Base-by-base conservation (phyloP, 2,888 invertebrate genomes). In the Monopis laevigella region DNA sequence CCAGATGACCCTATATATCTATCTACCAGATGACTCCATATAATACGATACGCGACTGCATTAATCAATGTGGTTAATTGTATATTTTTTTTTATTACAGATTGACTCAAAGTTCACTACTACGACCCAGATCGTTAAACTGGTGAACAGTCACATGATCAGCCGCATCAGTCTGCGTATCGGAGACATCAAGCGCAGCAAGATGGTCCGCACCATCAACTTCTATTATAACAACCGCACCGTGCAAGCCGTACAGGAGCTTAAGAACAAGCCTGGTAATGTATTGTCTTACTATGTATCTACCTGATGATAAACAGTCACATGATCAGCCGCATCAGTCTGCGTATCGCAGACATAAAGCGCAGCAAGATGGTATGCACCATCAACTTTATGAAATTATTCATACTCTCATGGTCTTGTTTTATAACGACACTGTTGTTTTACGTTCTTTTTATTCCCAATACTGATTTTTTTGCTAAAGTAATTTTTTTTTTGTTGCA, bases 91-190 rank as follows among this genome's bases (percentile, higher is more conserved):
- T n/a, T n/a, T n/a, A 7, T 11, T 12, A 47, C 66, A 85, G 83
- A 88, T 91, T 45, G 98, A 98, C 78, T 96, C 96, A 1, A 96
- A 98, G 75, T 99, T 96, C 71, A 98, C 98, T 2, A 97, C 98
- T 1, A 97, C 95, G 7, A 96, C 97, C 1, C 98, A 98, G 81
- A 97, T 98, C 48, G 94, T 98, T 39, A 98, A 98, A 72, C 81
- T 99, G 48, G 89, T 96, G 29, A 94, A 94, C 52, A 96, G 96
- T 59, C 96, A 98, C 66, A 96, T 93, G 53, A 96, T 98, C 51
- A 93, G 95, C 55, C 92, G 95, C 60, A 93, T 98, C 51, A 92
- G 92, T 26, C 85, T 98, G 29, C 88, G 96, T 43, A 93, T 98
- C 57, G 93, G 93, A 6, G 98, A 99, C 67, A 84, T 98, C 48